Evolutionary conservation across 2,797 vertebrate species (phyloP), one percentile per base, ranked within the genome.

Genomic region (Enteromius anoplus): DNA sequence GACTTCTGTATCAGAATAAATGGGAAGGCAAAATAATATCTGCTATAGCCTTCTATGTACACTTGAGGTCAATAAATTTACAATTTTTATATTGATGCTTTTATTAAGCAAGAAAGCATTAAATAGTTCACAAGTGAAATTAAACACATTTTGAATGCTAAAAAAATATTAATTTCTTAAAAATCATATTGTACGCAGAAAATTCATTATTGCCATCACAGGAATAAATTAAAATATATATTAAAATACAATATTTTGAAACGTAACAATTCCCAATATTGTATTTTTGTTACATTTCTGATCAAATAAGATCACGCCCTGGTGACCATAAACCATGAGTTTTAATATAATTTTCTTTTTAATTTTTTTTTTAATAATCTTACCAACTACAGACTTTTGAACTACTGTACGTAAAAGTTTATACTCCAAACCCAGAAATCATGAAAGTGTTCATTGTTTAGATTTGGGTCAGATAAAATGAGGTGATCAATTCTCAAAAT

Each of bases 371-470:
- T 32, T 26, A 1, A 26, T 26, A 6, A 8, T 42, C 34, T 47
- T 29, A 49, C 23, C 14, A 10, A 29, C 15, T 19, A 10, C 17
- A 53, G 21, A 73, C 70, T 34, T 51, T 12, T 73, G 47, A 34
- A 45, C 42, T 45, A 6, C 26, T 26, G 26, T 26, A 26, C 26
- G 26, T n/a, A 7, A 12, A 12, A 55, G 29, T 37, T 34, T 37
- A 73, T 11, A 12, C 19, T 21, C 15, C 29, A 34, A 34, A 53
- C 29, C 26, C 10, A 34, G 17, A 51, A 72, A 73, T 73, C 9
- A 21, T 53, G 70, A 51, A 53, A 55, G 29, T 75, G 49, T 73
- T 21, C 29, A n/a, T 51, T 51, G 45, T 23, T 78, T 80, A 60
- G 17, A 64, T 65, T 78, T 5, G 1, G 12, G 29, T 45, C 15